Conservation (phyloP, 2,113 vertebrate species). For the Microcebus tavaratra region DNA sequence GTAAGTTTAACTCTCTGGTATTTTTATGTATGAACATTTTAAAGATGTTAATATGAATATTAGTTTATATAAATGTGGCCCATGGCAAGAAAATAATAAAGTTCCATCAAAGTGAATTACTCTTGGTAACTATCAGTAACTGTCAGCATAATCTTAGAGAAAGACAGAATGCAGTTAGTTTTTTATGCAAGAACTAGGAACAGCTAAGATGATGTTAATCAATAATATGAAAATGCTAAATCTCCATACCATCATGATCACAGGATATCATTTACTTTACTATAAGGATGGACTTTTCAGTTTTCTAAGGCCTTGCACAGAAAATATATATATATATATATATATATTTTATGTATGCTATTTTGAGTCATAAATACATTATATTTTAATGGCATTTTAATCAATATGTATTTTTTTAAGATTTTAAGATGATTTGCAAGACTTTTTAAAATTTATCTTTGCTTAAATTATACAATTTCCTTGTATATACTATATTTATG, state of each 20-base stretch:
- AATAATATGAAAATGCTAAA: conserved; percentile 14
- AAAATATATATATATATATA: not conserved
- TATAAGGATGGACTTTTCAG: not conserved
- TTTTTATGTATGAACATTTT: not conserved
- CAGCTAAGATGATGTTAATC: not conserved
- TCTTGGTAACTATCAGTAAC: not conserved
- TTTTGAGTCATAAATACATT: not conserved
- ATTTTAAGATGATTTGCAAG: conserved; percentile 33
- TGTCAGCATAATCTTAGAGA: not conserved
- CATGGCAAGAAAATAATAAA: not conserved
- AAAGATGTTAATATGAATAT: not conserved
- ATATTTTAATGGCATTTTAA: conserved; percentile 10
- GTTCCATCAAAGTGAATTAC: not conserved
- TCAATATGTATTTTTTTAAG: not conserved
- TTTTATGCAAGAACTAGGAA: conserved; percentile 7
- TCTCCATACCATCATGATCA: not conserved
- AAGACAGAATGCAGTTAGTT: not conserved
- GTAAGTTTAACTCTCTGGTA: not conserved
- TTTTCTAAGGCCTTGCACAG: not conserved
- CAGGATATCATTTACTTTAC: not conserved
- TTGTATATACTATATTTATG: not conserved
- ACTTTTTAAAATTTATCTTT: not conserved
- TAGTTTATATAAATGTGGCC: not conserved
- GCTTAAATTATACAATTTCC: not conserved
- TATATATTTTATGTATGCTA: not conserved